Conservation (phyloP, 2,888 invertebrate genomes). For the Brachyptera putata region DNA sequence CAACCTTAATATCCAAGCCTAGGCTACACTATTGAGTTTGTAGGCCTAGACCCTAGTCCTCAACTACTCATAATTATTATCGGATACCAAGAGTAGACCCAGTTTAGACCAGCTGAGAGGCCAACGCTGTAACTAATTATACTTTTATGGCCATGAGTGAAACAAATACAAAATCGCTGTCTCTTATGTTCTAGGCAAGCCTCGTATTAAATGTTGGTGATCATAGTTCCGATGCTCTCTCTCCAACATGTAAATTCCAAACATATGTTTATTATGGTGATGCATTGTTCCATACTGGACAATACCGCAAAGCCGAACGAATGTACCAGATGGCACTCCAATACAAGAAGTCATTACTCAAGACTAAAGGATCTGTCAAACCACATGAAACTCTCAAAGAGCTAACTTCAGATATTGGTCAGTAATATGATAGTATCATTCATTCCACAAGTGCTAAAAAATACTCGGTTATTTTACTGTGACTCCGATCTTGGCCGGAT, state of each 20-base stretch:
- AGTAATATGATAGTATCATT: conserved; percentile 26
- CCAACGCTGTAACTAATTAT: too few species aligned
- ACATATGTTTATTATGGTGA: conserved; percentile 66
- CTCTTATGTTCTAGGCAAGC: conserved; percentile 53
- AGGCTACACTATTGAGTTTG: not conserved
- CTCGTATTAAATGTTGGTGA: conserved; percentile 61
- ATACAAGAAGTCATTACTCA: conserved; percentile 58
- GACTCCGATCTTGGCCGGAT: too few species aligned
- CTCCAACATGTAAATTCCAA: conserved; percentile 61
- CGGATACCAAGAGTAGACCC: too few species aligned
- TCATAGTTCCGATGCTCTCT: conserved; percentile 58
- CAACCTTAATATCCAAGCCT: too few species aligned
- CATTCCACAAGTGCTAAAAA: not conserved
- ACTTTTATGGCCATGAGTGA: too few species aligned
- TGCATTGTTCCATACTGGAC: conserved; percentile 60
- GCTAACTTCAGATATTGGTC: conserved; percentile 52
- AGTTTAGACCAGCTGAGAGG: too few species aligned
- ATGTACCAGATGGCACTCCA: conserved; percentile 61
- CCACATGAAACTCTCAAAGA: conserved; percentile 49
- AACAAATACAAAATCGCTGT: not conserved
- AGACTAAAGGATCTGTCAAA: conserved; percentile 49
- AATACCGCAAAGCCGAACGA: conserved; percentile 64
- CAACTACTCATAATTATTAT: too few species aligned
- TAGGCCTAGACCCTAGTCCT: too few species aligned
- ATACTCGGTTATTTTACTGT: conserved; percentile 11